phyloP scores from a whole-genome alignment of 2,888 invertebrate species.

The Drosophila seclusa region DNA sequence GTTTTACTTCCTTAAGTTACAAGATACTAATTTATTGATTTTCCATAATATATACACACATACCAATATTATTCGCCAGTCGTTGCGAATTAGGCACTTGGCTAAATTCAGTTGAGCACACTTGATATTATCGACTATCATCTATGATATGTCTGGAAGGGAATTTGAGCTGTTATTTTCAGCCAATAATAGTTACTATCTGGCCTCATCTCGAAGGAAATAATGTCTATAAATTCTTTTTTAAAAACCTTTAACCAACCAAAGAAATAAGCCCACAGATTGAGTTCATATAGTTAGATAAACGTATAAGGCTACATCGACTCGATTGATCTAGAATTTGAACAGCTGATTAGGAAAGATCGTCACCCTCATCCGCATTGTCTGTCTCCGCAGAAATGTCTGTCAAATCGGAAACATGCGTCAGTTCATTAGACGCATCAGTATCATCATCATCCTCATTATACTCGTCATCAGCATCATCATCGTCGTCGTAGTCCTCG shows the following conservation, averaged over 20 bases:
- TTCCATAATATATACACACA: background rate
- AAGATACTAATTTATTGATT: constrained; percentile 28
- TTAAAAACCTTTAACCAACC: background rate
- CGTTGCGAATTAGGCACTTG: background rate
- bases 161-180: background rate
- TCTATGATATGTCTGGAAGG: background rate
- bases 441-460: background rate
- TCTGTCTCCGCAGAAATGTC: background rate
- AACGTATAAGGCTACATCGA: background rate
- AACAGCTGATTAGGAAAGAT: background rate
- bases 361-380: background rate
- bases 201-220: background rate
- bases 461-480: background rate
- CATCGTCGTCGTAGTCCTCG: background rate
- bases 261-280: background rate
- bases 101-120: no score
- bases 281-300: background rate
- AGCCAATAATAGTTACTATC: background rate
- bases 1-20: constrained; percentile 72
- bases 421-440: background rate
- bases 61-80: background rate
- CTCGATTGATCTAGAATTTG: background rate
- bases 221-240: background rate
- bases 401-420: background rate
- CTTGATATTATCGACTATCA: background rate